phyloP scores from a whole-genome alignment of 2,888 invertebrate species.

The Drosophila mercatorum region DNA sequence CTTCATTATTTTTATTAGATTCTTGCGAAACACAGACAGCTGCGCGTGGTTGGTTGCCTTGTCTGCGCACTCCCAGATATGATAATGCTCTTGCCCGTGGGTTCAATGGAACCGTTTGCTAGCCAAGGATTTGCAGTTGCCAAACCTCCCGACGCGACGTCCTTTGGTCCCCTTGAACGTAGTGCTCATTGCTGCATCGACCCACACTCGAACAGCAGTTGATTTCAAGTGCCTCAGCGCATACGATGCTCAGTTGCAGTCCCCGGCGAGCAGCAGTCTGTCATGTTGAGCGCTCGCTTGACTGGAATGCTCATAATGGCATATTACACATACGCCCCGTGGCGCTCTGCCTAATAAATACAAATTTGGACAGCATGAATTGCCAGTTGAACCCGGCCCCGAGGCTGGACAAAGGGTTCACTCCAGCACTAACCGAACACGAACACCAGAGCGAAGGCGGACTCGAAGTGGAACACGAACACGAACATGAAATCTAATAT shows the following conservation, averaged over 20 bases:
- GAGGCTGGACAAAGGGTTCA: constrained; percentile 19
- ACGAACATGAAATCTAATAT: constrained; percentile 60
- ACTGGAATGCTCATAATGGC: constrained; percentile 62
- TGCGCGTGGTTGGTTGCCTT: constrained; percentile 6
- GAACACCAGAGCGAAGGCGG: not conserved
- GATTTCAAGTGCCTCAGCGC: constrained; percentile 15
- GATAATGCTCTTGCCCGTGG: constrained; percentile 64
- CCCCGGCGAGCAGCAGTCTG: constrained; percentile 47
- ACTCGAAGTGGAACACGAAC: not conserved
- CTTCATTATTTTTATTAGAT: constrained; percentile 79
- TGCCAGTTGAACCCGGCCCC: constrained; percentile 41
- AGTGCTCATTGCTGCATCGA: constrained; percentile 20
- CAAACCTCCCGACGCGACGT: constrained; percentile 31
- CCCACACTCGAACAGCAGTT: constrained; percentile 31
- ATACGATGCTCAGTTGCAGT: constrained; percentile 24
- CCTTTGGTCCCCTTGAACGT: constrained; percentile 29
- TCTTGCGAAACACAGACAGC: constrained; percentile 41
- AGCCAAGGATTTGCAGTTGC: constrained; percentile 35
- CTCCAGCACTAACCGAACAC: constrained; percentile 8
- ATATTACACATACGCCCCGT: constrained; percentile 80
- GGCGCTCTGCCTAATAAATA: constrained; percentile 75
- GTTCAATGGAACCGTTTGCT: constrained; percentile 72
- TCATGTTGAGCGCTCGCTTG: constrained; percentile 58
- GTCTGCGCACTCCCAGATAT: constrained; percentile 51
- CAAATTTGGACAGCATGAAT: constrained; percentile 74